Percentiles rank a stretch among this genome's conserved stretches.
Evolutionary conservation across 2,888 invertebrate species (phyloP).

Genomic region (Agapetus fuscipes): DNA sequence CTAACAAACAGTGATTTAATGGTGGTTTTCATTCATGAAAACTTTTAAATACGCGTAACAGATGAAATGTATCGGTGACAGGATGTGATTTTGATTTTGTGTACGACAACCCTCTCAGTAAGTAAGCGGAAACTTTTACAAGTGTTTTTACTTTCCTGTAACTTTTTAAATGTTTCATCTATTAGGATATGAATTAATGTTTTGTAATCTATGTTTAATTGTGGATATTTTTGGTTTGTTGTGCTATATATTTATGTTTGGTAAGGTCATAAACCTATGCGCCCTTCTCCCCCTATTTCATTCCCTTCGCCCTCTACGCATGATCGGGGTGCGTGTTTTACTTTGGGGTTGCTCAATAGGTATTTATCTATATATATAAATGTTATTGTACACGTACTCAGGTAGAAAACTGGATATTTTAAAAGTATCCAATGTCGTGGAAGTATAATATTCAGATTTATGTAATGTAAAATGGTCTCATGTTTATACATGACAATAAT

Average conservation of each 20-base stretch:
- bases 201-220: neutral
- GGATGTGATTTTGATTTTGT: neutral
- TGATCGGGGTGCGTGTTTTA: conserved; percentile 46
- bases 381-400: no score
- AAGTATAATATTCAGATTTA: no score
- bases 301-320: conserved; percentile 46
- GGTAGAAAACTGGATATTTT: no score
- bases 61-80: neutral
- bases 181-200: conserved; percentile 4
- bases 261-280: conserved; percentile 41
- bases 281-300: conserved; percentile 44
- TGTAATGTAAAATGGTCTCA: no score
- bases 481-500: no score
- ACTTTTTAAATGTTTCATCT: neutral
- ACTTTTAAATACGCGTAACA: neutral
- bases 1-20: no score
- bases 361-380: neutral
- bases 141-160: neutral
- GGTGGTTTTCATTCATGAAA: no score
- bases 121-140: neutral
- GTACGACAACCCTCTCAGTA: neutral
- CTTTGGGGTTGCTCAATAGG: conserved; percentile 34
- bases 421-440: no score
- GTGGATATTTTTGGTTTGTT: neutral
- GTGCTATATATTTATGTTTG: conserved; percentile 3